Base-by-base conservation (phyloP, 2,888 invertebrate genomes). In the Dioctria linearis region DNA sequence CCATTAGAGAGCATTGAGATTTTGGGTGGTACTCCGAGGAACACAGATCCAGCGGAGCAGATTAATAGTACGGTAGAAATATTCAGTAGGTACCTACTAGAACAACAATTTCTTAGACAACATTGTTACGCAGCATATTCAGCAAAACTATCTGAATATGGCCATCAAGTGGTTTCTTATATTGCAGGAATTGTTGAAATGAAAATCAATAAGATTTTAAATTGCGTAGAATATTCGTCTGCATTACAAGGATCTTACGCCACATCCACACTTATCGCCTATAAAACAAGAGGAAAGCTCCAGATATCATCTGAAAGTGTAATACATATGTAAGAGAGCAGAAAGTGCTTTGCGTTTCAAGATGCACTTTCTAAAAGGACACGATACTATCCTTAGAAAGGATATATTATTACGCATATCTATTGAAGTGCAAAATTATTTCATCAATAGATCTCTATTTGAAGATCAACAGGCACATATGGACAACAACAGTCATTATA, bases 251-350 rank as follows among this genome's bases (percentile, higher is more conserved):
- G 42, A 6, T 5, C 1, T 5, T 66, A 43, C 42, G 49, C 43
- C 4, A 1, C 37, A 65, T 37, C 25, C 5, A 39, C 65, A 39
- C 65, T 65, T 40, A 5, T 25, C 3, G 65, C 65, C 11, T 65
- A 65, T 11, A 65, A 65, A 40, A 65, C 65, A 1, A 65, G 40
- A 65, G 65, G 65, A 6, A 1, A 5, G 4, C 25, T 65, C 4
- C 25, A 65, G 11, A 40, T 65, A 65, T 4, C 65, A 4, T 65
- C 65, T 39, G 65, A 65, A 6, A 65, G 65, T 65, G 65, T 65
- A 39, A 11, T 39, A 65, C 39, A 39, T 65, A 65, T 65, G 65
- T 65, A 6, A 40, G 25, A 69, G 3, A n/a, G 69, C 49, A 8
- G 51, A 69, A 69, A 49, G 46, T 37, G 25, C 9, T 5, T 11